Conservation (phyloP, 2,113 vertebrate species). For the Coptodon bakossiorum region DNA sequence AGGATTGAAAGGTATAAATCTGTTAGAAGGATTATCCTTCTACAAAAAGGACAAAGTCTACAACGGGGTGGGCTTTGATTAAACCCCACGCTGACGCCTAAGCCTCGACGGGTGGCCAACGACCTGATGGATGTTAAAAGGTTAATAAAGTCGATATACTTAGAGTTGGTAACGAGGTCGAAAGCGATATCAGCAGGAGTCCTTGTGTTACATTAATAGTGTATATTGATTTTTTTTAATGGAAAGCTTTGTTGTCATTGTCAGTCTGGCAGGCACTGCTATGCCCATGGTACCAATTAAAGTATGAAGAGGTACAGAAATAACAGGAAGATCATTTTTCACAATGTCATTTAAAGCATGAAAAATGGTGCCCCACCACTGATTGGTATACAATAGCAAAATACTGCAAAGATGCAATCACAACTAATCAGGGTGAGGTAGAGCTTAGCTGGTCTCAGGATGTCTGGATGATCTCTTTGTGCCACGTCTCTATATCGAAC, state of each 20-base stretch:
- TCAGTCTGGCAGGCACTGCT: not conserved
- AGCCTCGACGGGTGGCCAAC: accelerated
- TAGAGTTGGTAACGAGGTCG: not conserved
- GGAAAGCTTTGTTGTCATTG: not conserved
- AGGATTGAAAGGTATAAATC: not conserved
- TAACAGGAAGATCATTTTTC: not conserved
- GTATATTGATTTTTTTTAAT: not conserved
- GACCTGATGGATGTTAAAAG: not conserved
- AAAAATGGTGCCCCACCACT: not conserved
- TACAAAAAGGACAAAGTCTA: accelerated
- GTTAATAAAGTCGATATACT: not conserved
- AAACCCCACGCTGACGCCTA: not conserved
- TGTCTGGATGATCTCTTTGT: not conserved
- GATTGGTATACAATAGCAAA: not conserved
- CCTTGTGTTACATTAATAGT: not conserved
- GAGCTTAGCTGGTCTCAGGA: not conserved
- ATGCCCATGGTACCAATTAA: not conserved
- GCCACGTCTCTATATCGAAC: not conserved
- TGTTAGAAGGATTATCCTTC: not conserved
- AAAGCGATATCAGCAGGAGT: not conserved
- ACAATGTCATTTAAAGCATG: not conserved
- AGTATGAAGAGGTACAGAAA: not conserved
- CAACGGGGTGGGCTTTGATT: accelerated
- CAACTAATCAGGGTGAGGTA: not conserved
- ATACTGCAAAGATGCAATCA: not conserved